These are phyloP conservation scores for Lanius ludovicianus DNA, from an alignment of 2,113 vertebrate genomes.

Conservation along the genomic window DNA sequence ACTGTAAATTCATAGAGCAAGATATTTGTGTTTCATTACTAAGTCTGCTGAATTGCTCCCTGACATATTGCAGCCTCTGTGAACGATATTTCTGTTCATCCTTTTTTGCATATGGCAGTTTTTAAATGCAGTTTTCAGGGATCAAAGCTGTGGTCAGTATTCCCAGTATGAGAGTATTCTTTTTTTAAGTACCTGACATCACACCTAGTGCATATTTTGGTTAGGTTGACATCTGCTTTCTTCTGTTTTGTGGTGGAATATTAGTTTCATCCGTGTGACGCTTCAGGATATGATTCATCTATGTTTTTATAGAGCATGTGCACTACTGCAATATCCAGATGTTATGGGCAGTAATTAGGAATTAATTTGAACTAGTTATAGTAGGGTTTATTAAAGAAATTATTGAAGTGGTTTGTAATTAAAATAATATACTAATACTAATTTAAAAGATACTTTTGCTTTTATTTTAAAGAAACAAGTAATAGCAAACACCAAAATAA, in stretches of 20 bases:
- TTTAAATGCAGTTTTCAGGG: not conserved
- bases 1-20: not conserved
- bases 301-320: not conserved
- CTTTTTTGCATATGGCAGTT: not conserved
- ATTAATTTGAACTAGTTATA: not conserved
- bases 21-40: not conserved
- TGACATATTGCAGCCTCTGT: not conserved
- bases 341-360: not conserved
- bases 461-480: not conserved
- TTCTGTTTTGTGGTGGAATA: not conserved
- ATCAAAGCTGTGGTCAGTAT: not conserved
- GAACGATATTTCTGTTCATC: not conserved
- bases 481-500: not conserved
- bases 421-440: not conserved
- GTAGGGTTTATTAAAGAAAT: not conserved
- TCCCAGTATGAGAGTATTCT: not conserved
- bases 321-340: not conserved
- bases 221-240: not conserved
- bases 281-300: not conserved
- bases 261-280: not conserved
- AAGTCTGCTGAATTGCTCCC: not conserved
- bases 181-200: not conserved
- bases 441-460: not conserved
- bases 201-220: not conserved
- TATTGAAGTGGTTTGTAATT: not conserved